Evolutionary conservation across 2,797 vertebrate genomes (phyloP).

Genomic region (Uromys caudimaculatus): DNA sequence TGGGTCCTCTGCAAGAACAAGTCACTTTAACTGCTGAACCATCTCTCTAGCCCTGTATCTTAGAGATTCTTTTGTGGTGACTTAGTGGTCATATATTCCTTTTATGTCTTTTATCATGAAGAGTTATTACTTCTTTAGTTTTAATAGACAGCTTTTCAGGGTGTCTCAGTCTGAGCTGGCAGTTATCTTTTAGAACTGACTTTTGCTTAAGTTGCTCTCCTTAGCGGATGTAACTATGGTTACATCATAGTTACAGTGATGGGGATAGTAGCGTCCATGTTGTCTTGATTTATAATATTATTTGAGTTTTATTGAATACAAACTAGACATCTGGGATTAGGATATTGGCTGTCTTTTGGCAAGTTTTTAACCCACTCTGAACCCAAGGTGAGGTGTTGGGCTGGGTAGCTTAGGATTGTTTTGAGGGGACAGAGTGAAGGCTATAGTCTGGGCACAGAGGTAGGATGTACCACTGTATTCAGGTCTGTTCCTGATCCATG

Average conservation of each 20-base stretch:
- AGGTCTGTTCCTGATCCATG: background rate
- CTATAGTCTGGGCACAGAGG: too few relatives aligned
- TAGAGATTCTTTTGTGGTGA: background rate
- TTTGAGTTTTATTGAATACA: background rate
- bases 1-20: background rate
- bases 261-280: background rate
- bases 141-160: background rate
- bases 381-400: background rate
- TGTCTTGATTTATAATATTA: background rate
- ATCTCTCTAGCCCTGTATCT: background rate
- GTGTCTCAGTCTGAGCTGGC: background rate
- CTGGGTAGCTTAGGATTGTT: background rate
- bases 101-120: background rate
- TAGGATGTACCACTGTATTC: background rate
- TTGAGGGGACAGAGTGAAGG: background rate
- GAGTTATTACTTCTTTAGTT: background rate
- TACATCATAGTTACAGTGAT: background rate
- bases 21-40: too few relatives aligned
- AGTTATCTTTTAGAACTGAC: background rate
- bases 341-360: background rate
- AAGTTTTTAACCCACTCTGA: background rate
- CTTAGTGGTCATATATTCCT: background rate
- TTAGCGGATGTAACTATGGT: background rate
- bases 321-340: background rate
- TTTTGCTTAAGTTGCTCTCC: background rate